A percentile compares a stretch with the other conserved stretches of the same genome.
Evolutionary conservation across 2,888 invertebrate species (phyloP).

Genomic region (Pyrrhosoma nymphula): DNA sequence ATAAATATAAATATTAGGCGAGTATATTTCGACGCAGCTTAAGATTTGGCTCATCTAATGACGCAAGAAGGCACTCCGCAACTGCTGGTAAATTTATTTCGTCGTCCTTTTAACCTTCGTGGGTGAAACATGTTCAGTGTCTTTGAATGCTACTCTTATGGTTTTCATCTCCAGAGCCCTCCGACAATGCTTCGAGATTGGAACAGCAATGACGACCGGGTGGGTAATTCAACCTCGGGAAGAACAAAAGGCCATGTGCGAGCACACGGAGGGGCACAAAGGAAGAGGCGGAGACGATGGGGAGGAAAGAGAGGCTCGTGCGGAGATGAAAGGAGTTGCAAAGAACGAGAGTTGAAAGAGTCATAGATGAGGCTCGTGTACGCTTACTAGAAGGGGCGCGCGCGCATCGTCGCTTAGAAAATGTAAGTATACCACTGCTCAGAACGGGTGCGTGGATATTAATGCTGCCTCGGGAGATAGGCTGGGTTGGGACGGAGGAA

Average conservation of each 20-base stretch:
- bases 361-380: slow-evolving; percentile 13
- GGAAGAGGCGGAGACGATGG: neutral
- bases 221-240: slow-evolving; percentile 37
- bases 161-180: slow-evolving; percentile 33
- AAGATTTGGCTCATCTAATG: neutral
- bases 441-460: slow-evolving; percentile 23
- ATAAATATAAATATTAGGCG: too few species aligned
- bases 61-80: neutral
- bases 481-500: neutral
- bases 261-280: neutral
- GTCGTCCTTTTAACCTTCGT: neutral
- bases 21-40: neutral
- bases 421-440: slow-evolving; percentile 33
- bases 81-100: neutral
- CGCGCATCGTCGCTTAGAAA: slow-evolving; percentile 12
- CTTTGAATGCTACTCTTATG: neutral
- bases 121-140: neutral
- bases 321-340: slow-evolving; percentile 38
- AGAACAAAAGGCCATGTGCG: slow-evolving; percentile 50
- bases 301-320: neutral
- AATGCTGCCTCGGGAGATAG: slow-evolving; percentile 39
- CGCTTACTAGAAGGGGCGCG: slow-evolving; percentile 13
- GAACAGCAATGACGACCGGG: slow-evolving; percentile 44
- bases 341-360: slow-evolving; percentile 54
- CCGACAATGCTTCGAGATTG: slow-evolving; percentile 54